Conservation (phyloP, 2,113 vertebrate genomes). For the Forbesichthys papilliferus region DNA sequence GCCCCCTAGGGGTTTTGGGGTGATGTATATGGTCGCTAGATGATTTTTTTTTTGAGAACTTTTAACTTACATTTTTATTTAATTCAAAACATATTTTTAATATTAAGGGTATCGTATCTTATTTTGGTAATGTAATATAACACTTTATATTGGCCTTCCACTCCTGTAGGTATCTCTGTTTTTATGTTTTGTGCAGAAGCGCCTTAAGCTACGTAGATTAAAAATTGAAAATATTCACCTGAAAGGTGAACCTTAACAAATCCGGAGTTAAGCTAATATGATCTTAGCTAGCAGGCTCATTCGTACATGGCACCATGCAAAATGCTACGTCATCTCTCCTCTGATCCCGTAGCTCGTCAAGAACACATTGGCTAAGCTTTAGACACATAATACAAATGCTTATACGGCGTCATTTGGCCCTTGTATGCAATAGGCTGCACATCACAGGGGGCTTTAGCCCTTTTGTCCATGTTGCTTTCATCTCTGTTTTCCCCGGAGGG, state of each 20-base stretch:
- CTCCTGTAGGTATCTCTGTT: too few relatives aligned
- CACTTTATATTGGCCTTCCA: too few relatives aligned
- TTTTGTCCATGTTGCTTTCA: slow-evolving; percentile 59
- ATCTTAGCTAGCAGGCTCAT: slow-evolving; percentile 41
- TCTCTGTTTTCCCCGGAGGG: slow-evolving; percentile 44
- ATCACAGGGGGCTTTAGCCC: slow-evolving; percentile 59
- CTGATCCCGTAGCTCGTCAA: slow-evolving; percentile 65
- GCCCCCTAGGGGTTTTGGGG: too few relatives aligned
- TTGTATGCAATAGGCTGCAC: slow-evolving; percentile 45
- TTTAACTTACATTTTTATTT: not conserved
- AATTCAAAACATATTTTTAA: not conserved
- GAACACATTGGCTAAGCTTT: slow-evolving; percentile 66
- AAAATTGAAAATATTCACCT: too few relatives aligned
- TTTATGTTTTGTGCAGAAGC: too few relatives aligned
- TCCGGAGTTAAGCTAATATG: not conserved
- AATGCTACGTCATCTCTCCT: slow-evolving; percentile 45
- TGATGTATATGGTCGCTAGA: not conserved
- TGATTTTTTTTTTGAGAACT: not conserved
- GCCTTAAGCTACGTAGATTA: too few relatives aligned
- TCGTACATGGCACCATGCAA: slow-evolving; percentile 46
- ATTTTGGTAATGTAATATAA: too few relatives aligned
- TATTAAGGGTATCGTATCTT: too few relatives aligned
- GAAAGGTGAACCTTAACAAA: too few relatives aligned
- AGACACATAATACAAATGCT: slow-evolving; percentile 71
- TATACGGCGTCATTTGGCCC: slow-evolving; percentile 57